Percentiles rank a stretch among this genome's conserved stretches.
phyloP scores from a whole-genome alignment of 2,797 vertebrate genomes.

The Graptemys geographica region DNA sequence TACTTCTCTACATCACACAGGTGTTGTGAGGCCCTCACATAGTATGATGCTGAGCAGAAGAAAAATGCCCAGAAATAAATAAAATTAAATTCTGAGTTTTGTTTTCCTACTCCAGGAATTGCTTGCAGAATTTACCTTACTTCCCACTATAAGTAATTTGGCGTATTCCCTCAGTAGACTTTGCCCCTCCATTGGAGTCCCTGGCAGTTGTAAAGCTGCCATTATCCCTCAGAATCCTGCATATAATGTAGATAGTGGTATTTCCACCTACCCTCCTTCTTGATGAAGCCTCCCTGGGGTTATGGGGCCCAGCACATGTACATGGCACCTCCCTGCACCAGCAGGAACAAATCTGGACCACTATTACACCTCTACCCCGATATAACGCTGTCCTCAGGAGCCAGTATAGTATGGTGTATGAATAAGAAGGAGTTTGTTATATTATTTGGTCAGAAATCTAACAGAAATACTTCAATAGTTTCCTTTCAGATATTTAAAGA shows the following conservation, averaged over 20 bases:
- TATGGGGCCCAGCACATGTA: background rate
- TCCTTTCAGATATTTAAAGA: background rate
- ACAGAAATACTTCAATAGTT: background rate
- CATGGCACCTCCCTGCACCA: background rate
- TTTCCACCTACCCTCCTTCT: background rate
- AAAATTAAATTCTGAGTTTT: background rate
- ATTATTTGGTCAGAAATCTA: background rate
- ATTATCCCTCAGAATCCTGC: background rate
- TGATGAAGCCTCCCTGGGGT: background rate
- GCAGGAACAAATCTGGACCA: background rate
- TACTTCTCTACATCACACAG: accelerated
- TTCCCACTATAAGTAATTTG: background rate
- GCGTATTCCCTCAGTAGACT: background rate
- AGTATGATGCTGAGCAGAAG: background rate
- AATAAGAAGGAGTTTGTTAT: background rate
- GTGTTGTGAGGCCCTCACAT: background rate
- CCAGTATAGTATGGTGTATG: no score
- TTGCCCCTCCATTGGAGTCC: background rate
- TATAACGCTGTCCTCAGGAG: no score
- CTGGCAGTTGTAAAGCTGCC: background rate
- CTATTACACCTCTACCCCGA: background rate
- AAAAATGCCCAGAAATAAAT: background rate
- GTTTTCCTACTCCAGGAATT: background rate
- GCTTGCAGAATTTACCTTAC: background rate
- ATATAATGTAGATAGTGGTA: background rate